Percentiles rank a stretch among this genome's conserved stretches.
phyloP scores from a whole-genome alignment of 2,113 vertebrate genomes.

The Ancistrus triradiatus region DNA sequence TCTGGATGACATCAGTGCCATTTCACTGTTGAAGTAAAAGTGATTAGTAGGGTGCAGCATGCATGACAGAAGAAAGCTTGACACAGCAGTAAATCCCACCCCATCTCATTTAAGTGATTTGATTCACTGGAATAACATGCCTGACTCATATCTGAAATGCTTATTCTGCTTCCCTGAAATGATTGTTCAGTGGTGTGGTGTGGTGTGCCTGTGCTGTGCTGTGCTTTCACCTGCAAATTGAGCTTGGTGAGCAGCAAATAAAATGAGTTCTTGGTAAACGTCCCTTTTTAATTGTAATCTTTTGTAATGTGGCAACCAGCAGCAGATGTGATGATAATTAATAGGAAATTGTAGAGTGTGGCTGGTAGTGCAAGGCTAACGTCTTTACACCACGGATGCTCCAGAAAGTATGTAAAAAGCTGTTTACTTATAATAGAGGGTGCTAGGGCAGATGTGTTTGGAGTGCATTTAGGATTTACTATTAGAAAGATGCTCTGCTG shows the following conservation, averaged over 20 bases:
- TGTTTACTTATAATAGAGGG: conserved; percentile 6
- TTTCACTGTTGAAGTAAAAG: background rate
- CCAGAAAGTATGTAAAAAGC: conserved; percentile 1
- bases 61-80: background rate
- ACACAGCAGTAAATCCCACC: background rate
- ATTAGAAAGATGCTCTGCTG: conserved; percentile 23
- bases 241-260: background rate
- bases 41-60: background rate
- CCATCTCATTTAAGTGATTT: background rate
- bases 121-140: background rate
- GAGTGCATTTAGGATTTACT: conserved; percentile 29
- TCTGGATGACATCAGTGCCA: background rate
- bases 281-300: background rate
- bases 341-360: background rate
- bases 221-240: background rate
- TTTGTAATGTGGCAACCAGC: background rate
- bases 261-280: background rate
- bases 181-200: background rate
- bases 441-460: conserved; percentile 36
- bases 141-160: background rate
- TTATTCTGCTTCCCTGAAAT: background rate
- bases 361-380: conserved; percentile 1
- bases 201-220: background rate
- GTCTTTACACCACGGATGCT: background rate
- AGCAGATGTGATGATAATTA: background rate